phyloP scores from a whole-genome alignment of 1,140 invertebrate species.

The Pseudomyrmex flavicornis region DNA sequence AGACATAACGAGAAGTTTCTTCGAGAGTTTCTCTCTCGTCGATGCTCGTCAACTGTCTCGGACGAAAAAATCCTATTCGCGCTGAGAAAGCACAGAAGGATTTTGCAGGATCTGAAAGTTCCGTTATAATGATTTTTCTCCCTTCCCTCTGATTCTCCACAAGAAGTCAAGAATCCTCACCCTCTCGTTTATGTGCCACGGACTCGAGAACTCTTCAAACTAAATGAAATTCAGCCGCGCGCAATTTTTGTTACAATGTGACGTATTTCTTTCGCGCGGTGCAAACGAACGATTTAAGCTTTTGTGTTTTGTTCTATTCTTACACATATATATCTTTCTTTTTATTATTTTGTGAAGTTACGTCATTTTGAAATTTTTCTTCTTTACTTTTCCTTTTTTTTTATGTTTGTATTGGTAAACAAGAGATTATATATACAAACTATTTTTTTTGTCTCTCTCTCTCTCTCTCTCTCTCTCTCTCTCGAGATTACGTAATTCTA shows the following conservation, averaged over 20 bases:
- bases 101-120: constrained; percentile 63
- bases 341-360: no score
- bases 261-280: no score
- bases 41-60: constrained; percentile 20
- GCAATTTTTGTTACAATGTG: background rate
- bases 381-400: no score
- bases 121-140: constrained; percentile 63
- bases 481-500: background rate
- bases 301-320: no score
- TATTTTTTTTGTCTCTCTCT: no score
- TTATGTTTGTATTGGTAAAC: no score
- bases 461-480: background rate
- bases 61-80: constrained; percentile 46
- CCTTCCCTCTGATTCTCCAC: background rate
- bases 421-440: no score
- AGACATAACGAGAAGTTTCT: constrained; percentile 65
- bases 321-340: no score
- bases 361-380: no score
- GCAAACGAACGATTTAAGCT: no score
- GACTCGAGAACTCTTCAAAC: background rate
- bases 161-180: constrained; percentile 2
- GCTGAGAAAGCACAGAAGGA: constrained; percentile 30
- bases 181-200: background rate
- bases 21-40: constrained; percentile 27
- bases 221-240: background rate